A percentile compares a stretch with the other conserved stretches of the same genome.
Conservation (phyloP, 2,797 vertebrate species). For the Holocentrus rufus region DNA sequence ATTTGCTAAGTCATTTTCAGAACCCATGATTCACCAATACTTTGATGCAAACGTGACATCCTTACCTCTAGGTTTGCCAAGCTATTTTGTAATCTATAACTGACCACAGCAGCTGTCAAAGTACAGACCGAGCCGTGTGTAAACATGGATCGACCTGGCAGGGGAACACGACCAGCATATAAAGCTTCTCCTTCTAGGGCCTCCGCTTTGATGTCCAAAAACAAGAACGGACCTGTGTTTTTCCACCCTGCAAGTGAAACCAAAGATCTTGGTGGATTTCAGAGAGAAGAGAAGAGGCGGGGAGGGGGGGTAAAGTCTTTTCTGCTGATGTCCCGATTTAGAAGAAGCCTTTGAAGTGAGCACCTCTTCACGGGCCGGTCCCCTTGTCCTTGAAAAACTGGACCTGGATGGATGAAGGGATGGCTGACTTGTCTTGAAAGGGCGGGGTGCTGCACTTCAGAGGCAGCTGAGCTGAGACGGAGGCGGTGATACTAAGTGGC, state of each 20-base stretch:
- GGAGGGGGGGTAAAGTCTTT: conserved; percentile 16
- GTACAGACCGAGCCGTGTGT: conserved; percentile 33
- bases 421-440: conserved; percentile 54
- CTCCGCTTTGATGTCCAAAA: conserved; percentile 63
- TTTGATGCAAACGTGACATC: not conserved
- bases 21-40: not conserved
- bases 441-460: conserved; percentile 28
- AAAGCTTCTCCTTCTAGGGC: conserved; percentile 41
- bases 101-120: conserved; percentile 60
- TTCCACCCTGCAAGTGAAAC: conserved; percentile 61
- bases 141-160: conserved; percentile 58
- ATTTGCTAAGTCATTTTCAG: not conserved
- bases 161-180: conserved; percentile 37
- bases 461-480: conserved; percentile 46
- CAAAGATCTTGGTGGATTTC: conserved; percentile 47
- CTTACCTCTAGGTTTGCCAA: conserved; percentile 1
- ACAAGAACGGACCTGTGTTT: conserved; percentile 56
- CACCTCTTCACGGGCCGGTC: conserved; percentile 27
- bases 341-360: conserved; percentile 55
- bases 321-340: conserved; percentile 56
- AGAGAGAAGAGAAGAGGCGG: not conserved
- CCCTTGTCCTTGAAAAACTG: not conserved
- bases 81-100: conserved; percentile 31
- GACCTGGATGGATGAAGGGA: conserved; percentile 30
- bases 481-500: conserved; percentile 49